Base-by-base conservation (phyloP, 1,140 invertebrate species). In the Panulirus ornatus region DNA sequence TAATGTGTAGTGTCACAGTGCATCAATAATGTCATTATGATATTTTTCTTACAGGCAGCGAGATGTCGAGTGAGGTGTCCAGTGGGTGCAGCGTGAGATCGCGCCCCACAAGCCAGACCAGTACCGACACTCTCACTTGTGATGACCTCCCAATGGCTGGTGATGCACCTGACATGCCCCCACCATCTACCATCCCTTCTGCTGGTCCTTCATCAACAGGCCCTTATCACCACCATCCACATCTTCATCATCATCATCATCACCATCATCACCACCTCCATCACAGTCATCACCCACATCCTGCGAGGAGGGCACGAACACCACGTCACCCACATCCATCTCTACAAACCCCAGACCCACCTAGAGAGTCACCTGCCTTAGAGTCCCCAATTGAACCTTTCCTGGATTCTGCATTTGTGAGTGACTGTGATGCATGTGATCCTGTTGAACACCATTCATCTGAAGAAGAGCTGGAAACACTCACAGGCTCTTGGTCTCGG, bases 121-220 rank as follows among this genome's bases (percentile, higher is more conserved):
- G 92, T 87, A 92, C 92, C 34, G 92, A 92, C 82, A 92, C 92
- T 8, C 92, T 92, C 76, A 92, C 92, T 36, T 92, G 92, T 82
- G 86, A 91, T 51, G 92, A 90, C 73, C 88, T 90, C 44, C 88
- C 88, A 58, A 84, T 90, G 88, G 88, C 82, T 84, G 88, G 82
- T 30, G 88, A 90, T 84, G 88, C 88, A 44, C 87, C 87, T 47
- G 88, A 90, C 40, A 84, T 90, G 88, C 88, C 88, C 36, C 79
- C 79, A 51, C 88, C 88, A 51, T 83, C 88, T 81, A 84, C 85
- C 85, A 88, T 78, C 36, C 84, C 73, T 40, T 42, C 51, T 22
- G 44, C 73, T 42, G 51, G 75, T 70, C 36, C 30, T 16, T 22
- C 85, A 30, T 70, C 85, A 40, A 66, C 85, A n/a, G 51, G 42